Evolutionary conservation across 2,888 invertebrate species (phyloP).

Genomic region (Noctua pronuba): DNA sequence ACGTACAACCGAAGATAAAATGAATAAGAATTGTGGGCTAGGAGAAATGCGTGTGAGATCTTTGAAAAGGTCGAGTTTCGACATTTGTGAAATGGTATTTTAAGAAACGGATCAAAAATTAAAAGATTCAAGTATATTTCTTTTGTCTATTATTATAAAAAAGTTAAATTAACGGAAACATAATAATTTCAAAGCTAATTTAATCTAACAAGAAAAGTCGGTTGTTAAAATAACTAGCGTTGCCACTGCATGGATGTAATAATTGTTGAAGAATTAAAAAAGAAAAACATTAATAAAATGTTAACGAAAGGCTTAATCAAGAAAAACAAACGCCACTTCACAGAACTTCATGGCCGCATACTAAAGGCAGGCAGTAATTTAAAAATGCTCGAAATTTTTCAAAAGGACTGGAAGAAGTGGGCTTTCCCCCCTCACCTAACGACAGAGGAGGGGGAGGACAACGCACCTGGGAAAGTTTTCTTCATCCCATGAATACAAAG

Average conservation of each 20-base stretch:
- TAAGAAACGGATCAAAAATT: background rate
- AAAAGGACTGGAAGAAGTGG: constrained; percentile 71
- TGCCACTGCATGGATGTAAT: too few species aligned
- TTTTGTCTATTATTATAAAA: background rate
- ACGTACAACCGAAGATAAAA: constrained; percentile 83
- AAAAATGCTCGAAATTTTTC: constrained; percentile 82
- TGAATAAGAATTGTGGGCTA: constrained; percentile 77
- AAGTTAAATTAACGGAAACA: background rate
- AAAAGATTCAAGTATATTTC: too few species aligned
- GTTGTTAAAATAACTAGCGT: too few species aligned
- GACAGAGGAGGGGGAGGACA: constrained; percentile 53
- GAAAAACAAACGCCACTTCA: constrained; percentile 36
- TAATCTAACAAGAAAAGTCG: too few species aligned
- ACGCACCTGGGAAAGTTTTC: constrained; percentile 83
- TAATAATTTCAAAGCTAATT: background rate
- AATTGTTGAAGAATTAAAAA: background rate
- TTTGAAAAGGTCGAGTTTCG: background rate
- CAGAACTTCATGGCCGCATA: constrained; percentile 69
- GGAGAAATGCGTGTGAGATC: constrained; percentile 59
- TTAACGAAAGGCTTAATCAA: background rate
- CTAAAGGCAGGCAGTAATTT: constrained; percentile 78
- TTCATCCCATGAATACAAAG: constrained; percentile 87
- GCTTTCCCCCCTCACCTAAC: constrained; percentile 29
- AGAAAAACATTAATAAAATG: background rate
- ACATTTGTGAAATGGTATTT: background rate